Evolutionary conservation across 92 coral and sea anemone genomes (phyloP).

Genomic region (Zoanthus solanderi): DNA sequence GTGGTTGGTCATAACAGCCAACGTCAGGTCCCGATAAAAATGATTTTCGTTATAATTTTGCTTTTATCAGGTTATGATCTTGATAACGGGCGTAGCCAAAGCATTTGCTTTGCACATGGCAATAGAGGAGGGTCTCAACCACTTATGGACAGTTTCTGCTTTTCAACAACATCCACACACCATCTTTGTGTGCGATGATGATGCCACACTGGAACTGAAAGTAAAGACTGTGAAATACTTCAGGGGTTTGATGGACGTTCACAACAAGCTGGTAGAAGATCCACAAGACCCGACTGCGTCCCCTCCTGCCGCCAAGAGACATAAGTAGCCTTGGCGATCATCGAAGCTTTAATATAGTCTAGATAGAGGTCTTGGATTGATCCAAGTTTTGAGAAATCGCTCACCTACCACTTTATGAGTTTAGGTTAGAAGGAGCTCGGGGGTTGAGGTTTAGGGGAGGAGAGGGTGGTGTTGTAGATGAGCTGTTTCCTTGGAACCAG

Average conservation of each 20-base stretch:
- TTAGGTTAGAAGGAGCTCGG: no score
- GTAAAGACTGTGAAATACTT: constrained; percentile 98
- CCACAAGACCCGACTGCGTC: constrained; percentile 88
- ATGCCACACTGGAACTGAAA: constrained; percentile 96
- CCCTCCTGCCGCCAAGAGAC: constrained; percentile 81
- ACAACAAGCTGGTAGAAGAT: constrained; percentile 91
- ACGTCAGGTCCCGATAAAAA: no score
- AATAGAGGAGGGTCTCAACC: constrained; percentile 95
- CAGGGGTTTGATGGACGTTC: constrained; percentile 97
- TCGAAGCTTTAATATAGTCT: background rate
- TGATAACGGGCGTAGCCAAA: constrained; percentile 92
- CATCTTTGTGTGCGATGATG: constrained; percentile 93
- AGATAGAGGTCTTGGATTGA: background rate
- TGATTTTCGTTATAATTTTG: background rate
- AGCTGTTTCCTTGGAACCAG: no score
- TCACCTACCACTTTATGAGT: background rate
- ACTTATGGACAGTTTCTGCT: constrained; percentile 98
- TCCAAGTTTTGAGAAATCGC: background rate
- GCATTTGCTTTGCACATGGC: constrained; percentile 91
- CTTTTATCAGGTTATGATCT: constrained; percentile 84
- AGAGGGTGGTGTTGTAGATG: no score
- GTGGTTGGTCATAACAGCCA: no score
- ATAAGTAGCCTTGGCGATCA: constrained; percentile 53
- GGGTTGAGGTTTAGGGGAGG: no score
- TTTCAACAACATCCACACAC: constrained; percentile 97